Evolutionary conservation across 2,113 vertebrate species (phyloP), one percentile per base, ranked within the genome.

Genomic region (Orthochromis indermauri): DNA sequence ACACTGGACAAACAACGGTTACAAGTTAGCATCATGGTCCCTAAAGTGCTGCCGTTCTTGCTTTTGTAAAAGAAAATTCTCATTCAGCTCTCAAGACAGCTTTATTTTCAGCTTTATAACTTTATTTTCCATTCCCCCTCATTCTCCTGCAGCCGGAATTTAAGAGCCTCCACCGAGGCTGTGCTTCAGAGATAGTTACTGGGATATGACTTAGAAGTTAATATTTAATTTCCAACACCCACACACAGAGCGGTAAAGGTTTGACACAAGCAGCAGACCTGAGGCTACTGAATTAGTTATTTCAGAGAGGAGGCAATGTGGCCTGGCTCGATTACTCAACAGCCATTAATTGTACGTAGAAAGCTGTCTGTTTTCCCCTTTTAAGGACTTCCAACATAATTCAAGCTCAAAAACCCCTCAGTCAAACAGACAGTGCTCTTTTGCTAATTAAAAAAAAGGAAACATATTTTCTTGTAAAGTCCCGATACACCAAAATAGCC

Each of bases 221-320:
- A 96, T 96, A 91, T 96, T 96, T 95, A 71, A 96, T 96, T 94
- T 93, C 84, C 86, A 88, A 93, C 96, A 85, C 95, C 95, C 95
- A 96, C 95, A 86, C 94, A 85, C 53, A 35, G 66, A 85, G 88
- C 76, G 76, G 82, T 86, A 91, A 95, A 94, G 93, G 94, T 95
- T 93, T 95, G 93, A 95, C 94, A 95, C 89, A 87, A 89, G 92
- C 89, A 28, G 89, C 91, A 87, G 91, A 92, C 94, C 94, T 86
- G 88, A 93, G 96, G 95, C 94, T 86, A 94, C 84, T 68, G 93
- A 92, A 91, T 92, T 92, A 91, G 84, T 91, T 91, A 92, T 93
- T 95, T 94, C 95, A 94, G 89, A 94, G 93, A 31, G 76, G 66
- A 92, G 82, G 88, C 93, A 96, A 96, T 94, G 91, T 95, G 96